These are phyloP conservation scores for Poecile montanus DNA, from an alignment of 2,797 vertebrate species.

Conservation along the genomic window DNA sequence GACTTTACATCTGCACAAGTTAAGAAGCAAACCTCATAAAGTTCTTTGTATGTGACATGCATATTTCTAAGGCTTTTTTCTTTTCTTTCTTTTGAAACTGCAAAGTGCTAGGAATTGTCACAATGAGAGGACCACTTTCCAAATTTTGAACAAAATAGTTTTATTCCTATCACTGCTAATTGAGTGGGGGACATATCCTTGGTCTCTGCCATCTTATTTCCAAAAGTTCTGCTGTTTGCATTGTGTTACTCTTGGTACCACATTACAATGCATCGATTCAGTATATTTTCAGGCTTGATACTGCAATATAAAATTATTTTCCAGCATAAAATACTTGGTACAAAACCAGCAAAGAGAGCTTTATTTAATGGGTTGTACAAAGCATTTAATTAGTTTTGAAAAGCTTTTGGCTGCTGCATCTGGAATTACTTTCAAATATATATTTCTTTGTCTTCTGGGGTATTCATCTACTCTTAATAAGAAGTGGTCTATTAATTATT, in stretches of 20 bases:
- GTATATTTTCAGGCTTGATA: conserved; percentile 6
- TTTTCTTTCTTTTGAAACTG: not conserved
- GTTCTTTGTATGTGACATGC: not conserved
- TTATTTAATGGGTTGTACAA: conserved; percentile 2
- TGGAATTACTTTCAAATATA: not conserved
- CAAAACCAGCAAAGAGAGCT: conserved; percentile 8
- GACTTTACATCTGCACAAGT: not conserved
- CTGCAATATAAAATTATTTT: not conserved
- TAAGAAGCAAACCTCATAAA: not conserved
- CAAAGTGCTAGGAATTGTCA: not conserved
- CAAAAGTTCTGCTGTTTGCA: not conserved
- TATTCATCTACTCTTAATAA: conserved; percentile 4
- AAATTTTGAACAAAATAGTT: not conserved
- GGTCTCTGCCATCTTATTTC: not conserved
- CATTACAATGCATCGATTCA: conserved; percentile 49
- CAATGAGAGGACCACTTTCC: not conserved
- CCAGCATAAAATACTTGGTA: not conserved
- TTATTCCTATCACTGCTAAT: not conserved
- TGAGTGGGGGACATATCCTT: not conserved
- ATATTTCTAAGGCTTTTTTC: not conserved
- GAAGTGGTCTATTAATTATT: not conserved
- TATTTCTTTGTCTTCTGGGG: conserved; percentile 14
- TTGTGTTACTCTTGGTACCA: not conserved
- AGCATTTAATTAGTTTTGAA: conserved; percentile 23
- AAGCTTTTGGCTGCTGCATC: conserved; percentile 16